Conservation (phyloP, 2,888 invertebrate genomes). For the Lingula anatina region DNA sequence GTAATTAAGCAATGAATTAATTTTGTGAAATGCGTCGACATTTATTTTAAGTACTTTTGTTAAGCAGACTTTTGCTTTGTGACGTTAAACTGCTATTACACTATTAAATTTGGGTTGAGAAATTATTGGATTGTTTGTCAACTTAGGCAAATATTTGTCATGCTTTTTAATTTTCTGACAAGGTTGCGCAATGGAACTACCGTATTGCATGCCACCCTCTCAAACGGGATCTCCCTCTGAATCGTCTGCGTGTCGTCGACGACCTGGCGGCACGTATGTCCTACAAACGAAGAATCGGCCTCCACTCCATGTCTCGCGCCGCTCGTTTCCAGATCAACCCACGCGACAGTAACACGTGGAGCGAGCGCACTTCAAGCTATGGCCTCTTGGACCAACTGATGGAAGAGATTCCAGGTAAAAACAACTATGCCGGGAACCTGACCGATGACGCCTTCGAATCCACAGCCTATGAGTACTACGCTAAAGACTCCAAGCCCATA, state of each 20-base stretch:
- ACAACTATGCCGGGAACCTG: conserved; percentile 19
- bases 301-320: not conserved
- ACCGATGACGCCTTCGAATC: conserved; percentile 15
- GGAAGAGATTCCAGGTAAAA: conserved; percentile 26
- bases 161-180: too few relatives aligned
- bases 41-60: too few relatives aligned
- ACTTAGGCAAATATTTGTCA: too few relatives aligned
- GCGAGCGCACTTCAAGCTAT: conserved; percentile 5
- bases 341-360: conserved; percentile 1
- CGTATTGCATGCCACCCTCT: conserved; percentile 26
- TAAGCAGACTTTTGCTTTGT: too few relatives aligned
- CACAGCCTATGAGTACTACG: conserved; percentile 3
- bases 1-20: too few relatives aligned
- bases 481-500: too few relatives aligned
- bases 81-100: too few relatives aligned
- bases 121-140: too few relatives aligned
- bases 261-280: conserved; percentile 22
- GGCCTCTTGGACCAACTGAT: conserved; percentile 21
- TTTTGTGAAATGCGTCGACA: too few relatives aligned
- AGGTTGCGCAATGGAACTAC: conserved; percentile 25
- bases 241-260: conserved; percentile 19
- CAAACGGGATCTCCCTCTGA: conserved; percentile 15
- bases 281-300: not conserved
- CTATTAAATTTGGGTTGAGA: too few relatives aligned
- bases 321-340: conserved; percentile 6